Evolutionary conservation across 2,888 invertebrate genomes (phyloP).

Genomic region (Dastarcus helophoroides): DNA sequence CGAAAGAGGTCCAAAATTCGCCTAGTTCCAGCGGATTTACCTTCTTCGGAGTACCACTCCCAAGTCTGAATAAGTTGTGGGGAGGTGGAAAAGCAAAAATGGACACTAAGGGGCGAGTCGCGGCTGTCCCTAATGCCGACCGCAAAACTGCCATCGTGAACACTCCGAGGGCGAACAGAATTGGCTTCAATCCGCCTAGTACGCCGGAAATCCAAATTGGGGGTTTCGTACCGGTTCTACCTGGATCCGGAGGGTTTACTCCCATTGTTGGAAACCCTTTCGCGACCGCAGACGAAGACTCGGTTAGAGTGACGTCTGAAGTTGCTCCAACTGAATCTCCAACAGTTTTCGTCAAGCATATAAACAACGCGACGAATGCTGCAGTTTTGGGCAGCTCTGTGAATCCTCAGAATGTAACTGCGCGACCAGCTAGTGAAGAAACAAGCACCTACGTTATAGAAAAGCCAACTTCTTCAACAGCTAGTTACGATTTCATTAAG

Average conservation of each 20-base stretch:
- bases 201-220: constrained; percentile 59
- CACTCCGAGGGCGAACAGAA: constrained; percentile 15
- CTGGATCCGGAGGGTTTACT: constrained; percentile 61
- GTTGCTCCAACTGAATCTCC: constrained; percentile 41
- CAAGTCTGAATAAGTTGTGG: constrained; percentile 54
- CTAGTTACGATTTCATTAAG: too few species aligned
- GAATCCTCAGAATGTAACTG: too few species aligned
- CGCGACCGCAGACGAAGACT: too few species aligned
- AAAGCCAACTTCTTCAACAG: too few species aligned
- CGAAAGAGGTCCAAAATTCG: constrained; percentile 31
- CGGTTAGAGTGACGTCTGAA: too few species aligned
- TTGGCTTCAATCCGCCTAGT: constrained; percentile 27
- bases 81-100: constrained; percentile 24
- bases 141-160: constrained; percentile 30
- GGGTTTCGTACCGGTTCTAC: constrained; percentile 66
- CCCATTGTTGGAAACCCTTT: too few species aligned
- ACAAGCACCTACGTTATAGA: too few species aligned
- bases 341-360: too few species aligned
- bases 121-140: constrained; percentile 11
- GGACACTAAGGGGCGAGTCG: constrained; percentile 23
- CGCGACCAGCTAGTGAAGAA: too few species aligned
- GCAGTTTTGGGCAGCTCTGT: too few species aligned
- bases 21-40: constrained; percentile 58
- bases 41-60: constrained; percentile 75
- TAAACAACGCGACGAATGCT: too few species aligned